Conservation (phyloP, 2,888 invertebrate genomes). For the Operophtera brumata region DNA sequence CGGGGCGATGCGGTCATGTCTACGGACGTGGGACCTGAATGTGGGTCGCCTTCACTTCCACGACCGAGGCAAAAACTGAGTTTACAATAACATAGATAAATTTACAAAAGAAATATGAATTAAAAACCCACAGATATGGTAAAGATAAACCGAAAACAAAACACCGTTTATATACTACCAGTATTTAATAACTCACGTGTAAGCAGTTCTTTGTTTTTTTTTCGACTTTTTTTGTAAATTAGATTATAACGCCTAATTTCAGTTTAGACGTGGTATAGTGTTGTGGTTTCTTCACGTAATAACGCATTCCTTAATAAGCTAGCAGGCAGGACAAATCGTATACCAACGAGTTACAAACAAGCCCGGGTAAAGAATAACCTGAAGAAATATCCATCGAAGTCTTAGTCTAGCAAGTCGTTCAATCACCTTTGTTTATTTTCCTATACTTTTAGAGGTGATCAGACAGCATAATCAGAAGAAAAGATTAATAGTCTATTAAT, state of each 20-base stretch:
- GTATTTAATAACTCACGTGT: too few species aligned
- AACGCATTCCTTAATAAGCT: too few species aligned
- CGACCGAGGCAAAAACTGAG: slow-evolving; percentile 38
- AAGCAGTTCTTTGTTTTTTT: background rate
- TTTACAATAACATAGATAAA: background rate
- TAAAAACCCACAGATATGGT: background rate
- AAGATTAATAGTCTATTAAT: slow-evolving; percentile 14
- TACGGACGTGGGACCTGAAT: slow-evolving; percentile 35
- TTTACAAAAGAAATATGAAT: background rate
- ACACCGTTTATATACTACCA: too few species aligned
- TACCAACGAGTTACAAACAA: too few species aligned
- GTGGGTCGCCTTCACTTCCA: slow-evolving; percentile 55
- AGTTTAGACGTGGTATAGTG: too few species aligned
- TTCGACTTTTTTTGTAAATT: too few species aligned
- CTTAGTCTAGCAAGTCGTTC: background rate
- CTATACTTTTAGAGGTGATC: background rate
- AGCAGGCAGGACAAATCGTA: too few species aligned
- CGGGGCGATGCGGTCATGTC: too few species aligned
- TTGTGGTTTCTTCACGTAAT: too few species aligned
- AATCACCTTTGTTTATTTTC: slow-evolving; percentile 12
- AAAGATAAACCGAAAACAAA: background rate
- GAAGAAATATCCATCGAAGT: background rate
- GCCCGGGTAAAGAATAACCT: too few species aligned
- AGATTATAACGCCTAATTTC: too few species aligned
- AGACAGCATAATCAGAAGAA: slow-evolving; percentile 5